Base-by-base conservation (phyloP, 2,888 invertebrate genomes). In the Hydraecia micacea region DNA sequence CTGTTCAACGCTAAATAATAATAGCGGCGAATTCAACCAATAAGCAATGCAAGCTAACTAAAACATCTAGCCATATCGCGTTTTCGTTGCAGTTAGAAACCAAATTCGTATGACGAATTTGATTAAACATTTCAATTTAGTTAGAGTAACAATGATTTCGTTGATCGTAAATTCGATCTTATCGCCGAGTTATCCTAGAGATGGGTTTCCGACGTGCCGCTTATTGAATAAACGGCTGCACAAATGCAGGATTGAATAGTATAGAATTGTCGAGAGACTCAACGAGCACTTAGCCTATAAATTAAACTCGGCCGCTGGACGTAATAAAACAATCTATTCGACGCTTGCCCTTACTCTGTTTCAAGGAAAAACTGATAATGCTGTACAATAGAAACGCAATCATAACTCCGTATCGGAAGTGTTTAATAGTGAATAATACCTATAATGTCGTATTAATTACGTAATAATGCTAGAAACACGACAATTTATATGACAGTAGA, bases 261-360 rank as follows among this genome's bases (percentile, higher is more conserved):
- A 84, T 25, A 62, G 62, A 67, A 42, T 49, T 49, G 65, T 13
- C 42, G 60, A 80, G 73, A 68, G 58, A 69, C 49, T 69, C 69
- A 80, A 80, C 52, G 32, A 81, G 66, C 81, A 85, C 62, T 67
- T 81, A n/a, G 67, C 46, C 75, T 79, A 85, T 21, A 75, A 75
- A 81, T 75, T 75, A 63, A 85, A 75, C 49, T 42, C 46, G 63
- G 3, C 7, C 46, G 13, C 49, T 75, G 86, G 13, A 71, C 62
- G 55, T 62, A 63, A 81, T 68, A 46, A 76, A 66, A 70, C 55
- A 62, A 58, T 58, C 28, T 70, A 21, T 67, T 46, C 62, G 32
- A 58, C 36, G 74, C 60, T 67, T 62, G 78, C 60, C 62, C 66
- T 81, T 80, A 70, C 39, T 66, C 52, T 28, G 28, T n/a, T 39